Evolutionary conservation across 2,797 vertebrate species (phyloP).

Genomic region (Cossypha caffra): DNA sequence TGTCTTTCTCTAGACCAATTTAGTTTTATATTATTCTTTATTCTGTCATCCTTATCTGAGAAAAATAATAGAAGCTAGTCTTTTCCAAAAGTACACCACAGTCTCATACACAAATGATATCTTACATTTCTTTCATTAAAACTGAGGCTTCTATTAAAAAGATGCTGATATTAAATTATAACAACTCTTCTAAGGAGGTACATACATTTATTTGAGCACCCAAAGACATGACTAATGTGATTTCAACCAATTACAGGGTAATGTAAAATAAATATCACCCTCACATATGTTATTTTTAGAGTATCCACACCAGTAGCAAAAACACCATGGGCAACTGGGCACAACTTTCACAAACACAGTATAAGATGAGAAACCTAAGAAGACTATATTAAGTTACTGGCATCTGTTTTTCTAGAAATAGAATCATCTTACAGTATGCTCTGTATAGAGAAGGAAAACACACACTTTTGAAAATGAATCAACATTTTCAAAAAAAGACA

Average conservation of each 20-base stretch:
- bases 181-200: background rate
- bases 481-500: background rate
- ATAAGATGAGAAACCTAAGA: conserved; percentile 43
- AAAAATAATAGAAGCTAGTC: background rate
- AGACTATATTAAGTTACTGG: conserved; percentile 56
- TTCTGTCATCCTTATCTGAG: background rate
- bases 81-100: background rate
- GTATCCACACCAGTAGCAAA: conserved; percentile 28
- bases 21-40: background rate
- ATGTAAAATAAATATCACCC: conserved; percentile 6
- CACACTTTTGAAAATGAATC: conserved; percentile 29
- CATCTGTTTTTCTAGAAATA: conserved; percentile 57
- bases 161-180: background rate
- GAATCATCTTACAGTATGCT: conserved; percentile 30
- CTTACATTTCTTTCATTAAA: background rate
- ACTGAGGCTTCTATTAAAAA: background rate
- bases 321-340: conserved; percentile 26
- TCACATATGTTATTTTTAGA: conserved; percentile 47
- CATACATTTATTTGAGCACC: background rate
- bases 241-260: conserved; percentile 9
- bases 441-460: conserved; percentile 21
- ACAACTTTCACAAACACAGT: conserved; percentile 47
- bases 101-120: background rate
- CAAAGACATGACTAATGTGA: background rate
- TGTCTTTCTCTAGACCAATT: background rate